These are phyloP conservation scores for Anadara kagoshimensis DNA, from an alignment of 1,140 invertebrate species.

Conservation along the genomic window DNA sequence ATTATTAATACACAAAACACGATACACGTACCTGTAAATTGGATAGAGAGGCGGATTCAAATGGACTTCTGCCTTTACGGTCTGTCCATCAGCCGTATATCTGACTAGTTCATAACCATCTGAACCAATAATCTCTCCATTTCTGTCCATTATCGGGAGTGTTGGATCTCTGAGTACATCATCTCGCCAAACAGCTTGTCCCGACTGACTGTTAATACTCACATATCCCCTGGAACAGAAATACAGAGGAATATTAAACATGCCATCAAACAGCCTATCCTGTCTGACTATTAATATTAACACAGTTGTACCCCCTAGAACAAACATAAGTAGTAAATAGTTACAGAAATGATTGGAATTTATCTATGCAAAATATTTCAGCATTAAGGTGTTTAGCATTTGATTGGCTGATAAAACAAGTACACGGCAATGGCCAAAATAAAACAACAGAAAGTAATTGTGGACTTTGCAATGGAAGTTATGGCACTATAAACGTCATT, in stretches of 20 bases:
- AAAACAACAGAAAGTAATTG: too few relatives aligned
- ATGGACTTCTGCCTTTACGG: constrained; percentile 24
- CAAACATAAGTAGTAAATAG: too few relatives aligned
- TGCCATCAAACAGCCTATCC: too few relatives aligned
- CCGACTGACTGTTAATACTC: constrained; percentile 37
- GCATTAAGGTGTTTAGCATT: too few relatives aligned
- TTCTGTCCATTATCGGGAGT: constrained; percentile 57
- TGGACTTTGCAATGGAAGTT: too few relatives aligned
- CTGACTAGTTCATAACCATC: constrained; percentile 49
- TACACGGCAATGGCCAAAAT: too few relatives aligned
- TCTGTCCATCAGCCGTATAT: constrained; percentile 42
- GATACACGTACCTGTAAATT: constrained; percentile 37
- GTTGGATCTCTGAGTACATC: constrained; percentile 43
- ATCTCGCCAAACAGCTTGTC: constrained; percentile 50
- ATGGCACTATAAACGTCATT: too few relatives aligned
- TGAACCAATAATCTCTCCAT: constrained; percentile 56
- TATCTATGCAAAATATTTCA: too few relatives aligned
- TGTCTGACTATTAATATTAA: constrained; percentile 36
- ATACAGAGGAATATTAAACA: too few relatives aligned
- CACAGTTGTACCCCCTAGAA: constrained; percentile 57
- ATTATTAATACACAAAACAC: too few relatives aligned
- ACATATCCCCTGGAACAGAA: constrained; percentile 53
- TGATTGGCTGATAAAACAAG: too few relatives aligned
- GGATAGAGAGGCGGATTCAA: constrained; percentile 34
- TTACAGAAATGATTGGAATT: too few relatives aligned